Percentiles rank a stretch among this genome's conserved stretches.
Conservation (phyloP, 2,797 vertebrate genomes). For the Xiphorhynchus erythropygius region DNA sequence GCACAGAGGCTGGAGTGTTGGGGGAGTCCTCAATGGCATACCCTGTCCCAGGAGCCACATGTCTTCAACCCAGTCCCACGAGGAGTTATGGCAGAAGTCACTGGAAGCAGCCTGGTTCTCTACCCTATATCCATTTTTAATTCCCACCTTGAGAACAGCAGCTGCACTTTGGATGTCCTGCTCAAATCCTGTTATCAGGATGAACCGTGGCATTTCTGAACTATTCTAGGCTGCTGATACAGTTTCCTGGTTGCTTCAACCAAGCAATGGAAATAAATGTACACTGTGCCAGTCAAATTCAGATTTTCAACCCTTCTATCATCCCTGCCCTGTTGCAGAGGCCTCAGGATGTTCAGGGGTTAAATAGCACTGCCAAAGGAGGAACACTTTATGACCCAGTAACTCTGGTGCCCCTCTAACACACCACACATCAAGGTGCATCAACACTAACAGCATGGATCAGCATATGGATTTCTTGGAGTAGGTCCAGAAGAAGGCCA, state of each 20-base stretch:
- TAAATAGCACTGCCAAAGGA: neutral
- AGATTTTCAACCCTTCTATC: neutral
- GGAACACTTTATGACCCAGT: neutral
- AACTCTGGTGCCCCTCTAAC: neutral
- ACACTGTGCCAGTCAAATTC: neutral
- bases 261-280: neutral
- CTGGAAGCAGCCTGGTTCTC: neutral
- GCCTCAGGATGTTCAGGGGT: neutral
- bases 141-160: neutral
- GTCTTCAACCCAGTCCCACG: neutral
- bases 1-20: neutral
- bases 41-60: rapidly evolving
- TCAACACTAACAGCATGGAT: neutral
- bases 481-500: neutral
- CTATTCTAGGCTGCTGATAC: neutral
- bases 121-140: neutral
- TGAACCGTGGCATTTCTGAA: neutral
- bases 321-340: neutral
- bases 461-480: neutral
- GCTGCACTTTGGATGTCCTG: neutral
- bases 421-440: neutral
- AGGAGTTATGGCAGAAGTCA: neutral
- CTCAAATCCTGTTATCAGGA: neutral
- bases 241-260: neutral
- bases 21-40: neutral